Evolutionary conservation across 1,140 invertebrate genomes (phyloP), one percentile per base, ranked within the genome.

Genomic region (Drosophila pseudoobscura): DNA sequence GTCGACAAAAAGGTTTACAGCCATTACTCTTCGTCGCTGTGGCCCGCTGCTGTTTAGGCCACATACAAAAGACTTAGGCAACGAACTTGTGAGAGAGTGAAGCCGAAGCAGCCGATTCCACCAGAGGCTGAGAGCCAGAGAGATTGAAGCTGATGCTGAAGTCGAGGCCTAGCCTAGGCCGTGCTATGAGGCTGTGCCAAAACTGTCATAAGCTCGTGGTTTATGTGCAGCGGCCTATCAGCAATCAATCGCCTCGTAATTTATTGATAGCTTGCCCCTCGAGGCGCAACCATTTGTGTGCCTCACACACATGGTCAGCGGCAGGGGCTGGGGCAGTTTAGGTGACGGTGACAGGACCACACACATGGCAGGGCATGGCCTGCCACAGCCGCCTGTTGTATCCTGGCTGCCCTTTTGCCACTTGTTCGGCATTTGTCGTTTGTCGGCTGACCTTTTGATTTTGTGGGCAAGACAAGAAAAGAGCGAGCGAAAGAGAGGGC

Each of bases 1-100:
- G 84, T 88, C 84, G 84, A 89, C 84, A 88, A 88, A 88, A 88
- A 84, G 85, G 85, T 88, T 88, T 89, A 88, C 80, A 88, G 84
- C 69, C 84, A 88, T 88, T 89, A 89, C 79, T 88, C 84, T 89
- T 84, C 80, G 75, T 73, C 70, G 71, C 20, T 35, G 50, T 17
- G 50, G n/a, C 51, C 39, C 15, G 70, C 75, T 85, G 80, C 77
- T 68, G 80, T 79, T 79, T 80, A 65, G 82, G 65, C 70, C 57
- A 20, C 64, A 68, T 80, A 90, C 87, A 80, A 90, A 90, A 90
- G 87, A 90, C 87, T 90, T 90, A 90, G 88, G 87, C 80, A 75
- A 78, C 87, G 69, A 89, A 89, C 85, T 26, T 26, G 24, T 26
- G 24, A 72, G 44, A 20, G 31, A 20, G 26, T 15, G 39, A 44